Conservation (phyloP, 2,113 vertebrate genomes). For the Sorex araneus region DNA sequence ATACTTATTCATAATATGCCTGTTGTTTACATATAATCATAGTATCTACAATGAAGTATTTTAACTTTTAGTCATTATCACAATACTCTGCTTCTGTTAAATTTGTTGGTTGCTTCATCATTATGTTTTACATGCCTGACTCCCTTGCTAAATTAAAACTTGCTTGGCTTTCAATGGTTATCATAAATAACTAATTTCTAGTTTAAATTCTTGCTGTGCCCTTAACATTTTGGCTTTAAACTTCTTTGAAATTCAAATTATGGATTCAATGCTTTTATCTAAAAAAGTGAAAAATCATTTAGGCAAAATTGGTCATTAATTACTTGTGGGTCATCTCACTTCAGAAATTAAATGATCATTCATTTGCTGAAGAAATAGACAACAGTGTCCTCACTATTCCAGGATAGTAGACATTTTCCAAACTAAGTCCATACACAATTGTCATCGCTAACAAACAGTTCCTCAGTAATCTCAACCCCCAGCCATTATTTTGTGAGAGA, state of each 20-base stretch:
- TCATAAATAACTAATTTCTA: background rate
- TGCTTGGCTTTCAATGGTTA: background rate
- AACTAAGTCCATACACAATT: conserved; percentile 10
- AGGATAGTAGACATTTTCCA: conserved; percentile 38
- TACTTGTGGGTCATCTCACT: background rate
- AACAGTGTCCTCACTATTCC: background rate
- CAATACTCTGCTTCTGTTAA: background rate
- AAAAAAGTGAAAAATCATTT: background rate
- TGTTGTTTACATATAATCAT: background rate
- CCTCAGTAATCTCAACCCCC: background rate
- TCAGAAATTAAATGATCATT: conserved; percentile 53
- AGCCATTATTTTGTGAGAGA: conserved; percentile 55
- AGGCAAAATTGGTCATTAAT: background rate
- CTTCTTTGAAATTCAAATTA: conserved; percentile 57
- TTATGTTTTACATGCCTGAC: background rate
- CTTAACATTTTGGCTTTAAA: conserved; percentile 53
- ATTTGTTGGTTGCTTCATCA: conserved; percentile 9
- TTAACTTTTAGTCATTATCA: background rate
- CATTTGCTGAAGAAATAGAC: background rate
- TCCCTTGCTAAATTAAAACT: background rate
- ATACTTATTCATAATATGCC: background rate
- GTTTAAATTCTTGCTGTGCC: background rate
- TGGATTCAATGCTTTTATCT: background rate
- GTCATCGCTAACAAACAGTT: conserved; percentile 54
- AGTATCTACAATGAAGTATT: conserved; percentile 12